Evolutionary conservation across 2,797 vertebrate genomes (phyloP).

Genomic region (Acrocephalus scirpaceus): DNA sequence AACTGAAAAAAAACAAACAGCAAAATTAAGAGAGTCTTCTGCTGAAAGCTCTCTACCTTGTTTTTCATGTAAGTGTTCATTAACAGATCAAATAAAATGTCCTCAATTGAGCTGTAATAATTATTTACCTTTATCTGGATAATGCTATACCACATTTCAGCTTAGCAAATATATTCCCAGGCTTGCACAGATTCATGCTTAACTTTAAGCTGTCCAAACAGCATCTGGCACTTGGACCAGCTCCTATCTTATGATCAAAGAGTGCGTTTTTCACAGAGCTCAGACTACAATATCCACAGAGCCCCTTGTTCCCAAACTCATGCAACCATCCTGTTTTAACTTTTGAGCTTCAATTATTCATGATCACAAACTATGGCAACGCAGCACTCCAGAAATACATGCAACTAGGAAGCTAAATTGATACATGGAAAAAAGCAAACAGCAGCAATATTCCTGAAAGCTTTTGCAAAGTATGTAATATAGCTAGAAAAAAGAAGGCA

Average conservation of each 20-base stretch:
- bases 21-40: background rate
- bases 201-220: constrained; percentile 25
- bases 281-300: background rate
- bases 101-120: background rate
- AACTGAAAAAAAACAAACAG: background rate
- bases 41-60: background rate
- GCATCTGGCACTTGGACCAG: background rate
- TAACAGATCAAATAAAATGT: constrained; percentile 3
- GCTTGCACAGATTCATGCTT: background rate
- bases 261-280: background rate
- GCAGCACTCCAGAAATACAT: background rate
- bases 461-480: background rate
- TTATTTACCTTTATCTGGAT: background rate
- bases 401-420: background rate
- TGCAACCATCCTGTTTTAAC: background rate
- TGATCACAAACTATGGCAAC: background rate
- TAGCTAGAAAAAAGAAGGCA: rapidly evolving
- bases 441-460: background rate
- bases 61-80: background rate
- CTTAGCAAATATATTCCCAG: background rate
- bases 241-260: background rate
- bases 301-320: background rate
- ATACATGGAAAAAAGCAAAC: background rate
- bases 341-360: background rate
- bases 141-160: background rate